Evolutionary conservation across 2,113 vertebrate genomes (phyloP), one percentile per base, ranked within the genome.

Genomic region (Silurus asotus): DNA sequence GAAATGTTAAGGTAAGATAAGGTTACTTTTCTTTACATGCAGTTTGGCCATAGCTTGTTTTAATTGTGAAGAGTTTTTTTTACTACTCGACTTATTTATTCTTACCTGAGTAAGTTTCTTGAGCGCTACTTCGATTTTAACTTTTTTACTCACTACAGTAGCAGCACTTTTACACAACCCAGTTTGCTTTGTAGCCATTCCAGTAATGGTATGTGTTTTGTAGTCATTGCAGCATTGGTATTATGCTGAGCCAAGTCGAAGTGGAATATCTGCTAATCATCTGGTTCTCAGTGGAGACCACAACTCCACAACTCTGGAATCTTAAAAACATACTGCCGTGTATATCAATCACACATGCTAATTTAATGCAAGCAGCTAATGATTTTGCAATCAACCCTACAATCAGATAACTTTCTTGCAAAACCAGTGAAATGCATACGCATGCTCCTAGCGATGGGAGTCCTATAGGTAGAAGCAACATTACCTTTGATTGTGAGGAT

Each of bases 401-500:
- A 80, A 61, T 23, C 53, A 55, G 53, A 25, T 58, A 8, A 78
- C 2, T 15, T 58, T 9, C 61, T 80, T 80, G 77, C 56, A 48
- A 59, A 61, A 9, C 56, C 61, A 17, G 15, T 20, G 56, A 61
- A 23, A 48, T 53, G 14, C 3, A 6, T 25, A 58, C 6, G 6
- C 8, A n/a, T 79, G 53, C 14, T 53, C 13, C 19, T 25, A 61
- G 77, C 14, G 14, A 79, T 37, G 3, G 17, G 28, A 2, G 8
- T 77, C 53, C n/a, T 78, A 56, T 58, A 78, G 76, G 8, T 25
- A 56, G 28, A 61, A 37, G 45, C 48, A 61, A 61, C 77, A 23
- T 87, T 82, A 89, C 88, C 83, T 87, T 78, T 81, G 77, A 65
- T 77, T 67, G n/a, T 23, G 14, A 37, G 59, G 25, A 58, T 9